A percentile compares a stretch with the other conserved stretches of the same genome.
These are phyloP conservation scores for Nephrotoma appendiculata DNA, from an alignment of 2,888 invertebrate genomes.

Conservation along the genomic window DNA sequence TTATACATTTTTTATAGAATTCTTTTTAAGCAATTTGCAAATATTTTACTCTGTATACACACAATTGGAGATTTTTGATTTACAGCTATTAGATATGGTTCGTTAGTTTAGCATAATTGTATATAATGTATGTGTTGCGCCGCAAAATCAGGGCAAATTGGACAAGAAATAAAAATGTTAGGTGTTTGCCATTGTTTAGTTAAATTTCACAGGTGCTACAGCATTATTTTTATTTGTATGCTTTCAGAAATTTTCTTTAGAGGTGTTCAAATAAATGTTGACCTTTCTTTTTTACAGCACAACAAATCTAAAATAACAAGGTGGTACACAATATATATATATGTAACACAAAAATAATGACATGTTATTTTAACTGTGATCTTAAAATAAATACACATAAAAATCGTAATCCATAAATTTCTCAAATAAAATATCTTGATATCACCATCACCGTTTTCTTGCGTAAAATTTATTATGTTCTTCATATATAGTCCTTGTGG, in stretches of 20 bases:
- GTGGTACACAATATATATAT: neutral
- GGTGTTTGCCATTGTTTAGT: neutral
- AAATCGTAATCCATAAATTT: neutral
- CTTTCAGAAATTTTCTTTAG: neutral
- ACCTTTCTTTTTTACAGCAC: neutral
- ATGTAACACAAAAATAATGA: neutral
- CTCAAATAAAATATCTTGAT: neutral
- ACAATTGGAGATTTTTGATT: neutral
- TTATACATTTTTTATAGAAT: neutral
- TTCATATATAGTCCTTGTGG: neutral
- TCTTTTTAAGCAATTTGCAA: neutral
- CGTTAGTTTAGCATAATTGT: neutral
- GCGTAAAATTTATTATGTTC: neutral
- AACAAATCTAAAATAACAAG: neutral
- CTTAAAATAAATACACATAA: neutral
- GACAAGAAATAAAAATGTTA: neutral
- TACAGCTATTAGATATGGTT: neutral
- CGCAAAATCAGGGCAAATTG: neutral
- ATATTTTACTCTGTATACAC: neutral
- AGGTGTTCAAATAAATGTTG: neutral
- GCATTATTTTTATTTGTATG: neutral
- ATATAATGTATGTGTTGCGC: neutral
- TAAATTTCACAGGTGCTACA: neutral
- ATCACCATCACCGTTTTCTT: neutral
- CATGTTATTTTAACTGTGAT: neutral